Evolutionary conservation across 2,888 invertebrate genomes (phyloP), one percentile per base, ranked within the genome.

Genomic region (Agriopis marginaria): DNA sequence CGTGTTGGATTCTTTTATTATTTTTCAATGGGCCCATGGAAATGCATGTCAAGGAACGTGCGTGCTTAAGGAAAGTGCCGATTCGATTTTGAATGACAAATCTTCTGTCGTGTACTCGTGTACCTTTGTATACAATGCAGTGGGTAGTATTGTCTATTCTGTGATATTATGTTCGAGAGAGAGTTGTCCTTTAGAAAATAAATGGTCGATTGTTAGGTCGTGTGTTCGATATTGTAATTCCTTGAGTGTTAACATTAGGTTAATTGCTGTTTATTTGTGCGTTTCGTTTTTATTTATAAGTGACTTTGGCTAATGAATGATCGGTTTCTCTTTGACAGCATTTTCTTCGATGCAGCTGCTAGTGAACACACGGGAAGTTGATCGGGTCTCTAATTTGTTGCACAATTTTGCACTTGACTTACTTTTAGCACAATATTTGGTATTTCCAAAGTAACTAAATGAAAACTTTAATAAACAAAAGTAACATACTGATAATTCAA

Each of bases 11-110:
- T 80, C 80, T 82, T 80, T 79, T 70, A 81, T 81, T 81, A 79
- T 70, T 71, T 86, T 82, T 79, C 63, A 70, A 66, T 68, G 69
- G 54, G 49, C 40, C 56, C 49, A 45, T 55, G 59, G n/a, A 50
- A 58, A 89, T 87, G 78, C 84, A 83, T 91, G 91, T 90, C 91
- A 91, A 91, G 91, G 91, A 79, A 54, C 56, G 67, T 39, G 47
- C 69, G 81, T 73, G 79, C 75, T 74, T 75, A 56, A 74, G 71
- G 74, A 79, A 76, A 60, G 66, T 32, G n/a, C 71, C 58, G 64
- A 47, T n/a, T 62, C 45, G 59, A 66, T 73, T 39, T 67, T 56
- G 55, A 63, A 64, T 51, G 44, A 56, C 50, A 50, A 55, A 51
- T 5, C 32, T 54, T 44, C 17, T 39, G 42, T 42, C 42, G 9